Percentiles rank a stretch among this genome's conserved stretches.
These are phyloP conservation scores for Caenorhabditis sp. DNA, from an alignment of 2,888 invertebrate species.

Conservation along the genomic window DNA sequence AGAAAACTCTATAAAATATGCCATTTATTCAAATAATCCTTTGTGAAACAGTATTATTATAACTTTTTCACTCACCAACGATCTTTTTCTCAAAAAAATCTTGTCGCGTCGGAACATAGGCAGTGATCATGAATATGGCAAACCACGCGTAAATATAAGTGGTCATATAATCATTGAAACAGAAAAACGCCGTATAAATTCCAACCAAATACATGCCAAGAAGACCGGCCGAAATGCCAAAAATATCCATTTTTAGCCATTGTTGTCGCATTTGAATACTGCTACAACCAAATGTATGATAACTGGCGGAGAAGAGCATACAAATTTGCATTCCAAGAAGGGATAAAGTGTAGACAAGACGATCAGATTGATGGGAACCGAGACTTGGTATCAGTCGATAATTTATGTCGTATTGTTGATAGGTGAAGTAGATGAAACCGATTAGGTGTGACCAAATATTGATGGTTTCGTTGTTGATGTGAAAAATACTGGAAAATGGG, in stretches of 20 bases:
- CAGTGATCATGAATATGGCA: constrained; percentile 57
- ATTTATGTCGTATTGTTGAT: constrained; percentile 84
- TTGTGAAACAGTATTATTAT: too few species aligned
- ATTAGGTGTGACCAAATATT: constrained; percentile 94
- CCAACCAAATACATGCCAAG: constrained; percentile 93
- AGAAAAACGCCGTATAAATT: constrained; percentile 96
- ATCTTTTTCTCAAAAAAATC: constrained; percentile 48
- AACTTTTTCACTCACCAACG: constrained; percentile 28
- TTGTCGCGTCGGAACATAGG: constrained; percentile 58
- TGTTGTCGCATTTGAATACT: constrained; percentile 85
- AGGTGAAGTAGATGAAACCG: constrained; percentile 79
- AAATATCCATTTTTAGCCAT: constrained; percentile 88
- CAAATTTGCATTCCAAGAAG: constrained; percentile 90
- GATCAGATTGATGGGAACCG: constrained; percentile 82
- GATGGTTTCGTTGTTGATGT: constrained; percentile 96
- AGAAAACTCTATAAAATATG: too few species aligned
- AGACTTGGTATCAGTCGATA: constrained; percentile 76
- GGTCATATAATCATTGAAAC: constrained; percentile 75
- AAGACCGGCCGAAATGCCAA: constrained; percentile 90
- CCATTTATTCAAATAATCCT: too few species aligned
- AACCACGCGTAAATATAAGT: constrained; percentile 58
- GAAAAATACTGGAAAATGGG: constrained; percentile 80
- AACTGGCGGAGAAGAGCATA: constrained; percentile 88
- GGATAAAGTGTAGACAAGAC: constrained; percentile 83
- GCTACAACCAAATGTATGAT: constrained; percentile 92